Conservation (phyloP, 1,140 invertebrate species). For the Chironomus tepperi region DNA sequence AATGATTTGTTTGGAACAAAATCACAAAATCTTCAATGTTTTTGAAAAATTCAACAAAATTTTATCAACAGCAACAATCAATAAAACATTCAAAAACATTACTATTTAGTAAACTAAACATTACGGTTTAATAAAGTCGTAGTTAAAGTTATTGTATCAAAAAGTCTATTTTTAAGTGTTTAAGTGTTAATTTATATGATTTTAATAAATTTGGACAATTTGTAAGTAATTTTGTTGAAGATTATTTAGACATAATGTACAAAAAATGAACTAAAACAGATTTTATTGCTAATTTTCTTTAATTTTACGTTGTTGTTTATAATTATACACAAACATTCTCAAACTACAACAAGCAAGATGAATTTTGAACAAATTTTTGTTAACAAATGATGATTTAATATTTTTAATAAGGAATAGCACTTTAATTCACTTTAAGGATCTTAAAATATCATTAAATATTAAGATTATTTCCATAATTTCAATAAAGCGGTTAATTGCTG, state of each 20-base stretch:
- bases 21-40: too few species aligned
- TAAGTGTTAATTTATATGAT: neutral
- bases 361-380: neutral
- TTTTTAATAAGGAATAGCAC: too few species aligned
- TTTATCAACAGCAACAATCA: too few species aligned
- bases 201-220: neutral
- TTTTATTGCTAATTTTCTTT: neutral
- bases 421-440: too few species aligned
- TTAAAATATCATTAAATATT: too few species aligned
- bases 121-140: slow-evolving; percentile 6
- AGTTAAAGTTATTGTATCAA: neutral
- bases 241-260: neutral
- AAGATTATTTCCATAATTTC: neutral
- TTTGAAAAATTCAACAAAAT: too few species aligned
- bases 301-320: neutral
- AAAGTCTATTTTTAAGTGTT: neutral
- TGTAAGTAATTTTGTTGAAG: neutral
- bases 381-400: too few species aligned
- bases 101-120: neutral
- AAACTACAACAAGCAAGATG: too few species aligned
- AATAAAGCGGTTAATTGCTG: neutral
- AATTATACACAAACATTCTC: neutral
- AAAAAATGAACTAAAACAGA: neutral
- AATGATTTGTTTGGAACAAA: too few species aligned
- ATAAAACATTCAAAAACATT: neutral